These are phyloP conservation scores for Cerastis rubricosa DNA, from an alignment of 2,888 invertebrate species.

Conservation along the genomic window DNA sequence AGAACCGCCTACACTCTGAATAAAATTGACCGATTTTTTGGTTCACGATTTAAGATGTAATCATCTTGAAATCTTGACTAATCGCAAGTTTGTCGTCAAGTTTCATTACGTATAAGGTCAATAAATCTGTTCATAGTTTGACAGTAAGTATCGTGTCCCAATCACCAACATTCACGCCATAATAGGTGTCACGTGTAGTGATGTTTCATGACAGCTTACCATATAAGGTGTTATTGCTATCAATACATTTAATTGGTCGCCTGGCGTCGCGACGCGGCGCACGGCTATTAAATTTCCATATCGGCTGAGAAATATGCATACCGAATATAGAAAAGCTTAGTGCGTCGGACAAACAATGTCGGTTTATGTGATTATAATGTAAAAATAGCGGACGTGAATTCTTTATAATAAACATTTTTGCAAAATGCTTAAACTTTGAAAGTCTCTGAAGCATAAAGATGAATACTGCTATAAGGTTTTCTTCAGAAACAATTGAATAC, in stretches of 20 bases:
- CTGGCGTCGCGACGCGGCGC: constrained; percentile 66
- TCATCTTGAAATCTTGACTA: constrained; percentile 34
- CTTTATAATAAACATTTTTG: constrained; percentile 2
- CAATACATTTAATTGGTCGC: constrained; percentile 80
- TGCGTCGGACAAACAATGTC: constrained; percentile 55
- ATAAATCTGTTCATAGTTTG: constrained; percentile 60
- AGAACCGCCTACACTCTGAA: constrained; percentile 49
- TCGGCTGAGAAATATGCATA: constrained; percentile 69
- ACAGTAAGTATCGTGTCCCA: constrained; percentile 50
- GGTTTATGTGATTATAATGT: constrained; percentile 50
- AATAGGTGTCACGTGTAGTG: constrained; percentile 72
- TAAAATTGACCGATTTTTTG: constrained; percentile 54
- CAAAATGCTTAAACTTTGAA: background rate
- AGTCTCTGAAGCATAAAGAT: background rate
- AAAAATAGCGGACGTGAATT: constrained; percentile 29
- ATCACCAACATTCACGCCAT: constrained; percentile 68
- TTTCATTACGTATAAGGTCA: constrained; percentile 37
- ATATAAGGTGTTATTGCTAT: constrained; percentile 78
- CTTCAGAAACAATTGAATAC: background rate
- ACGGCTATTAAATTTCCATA: constrained; percentile 77
- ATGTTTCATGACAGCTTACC: constrained; percentile 72
- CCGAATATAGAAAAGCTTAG: constrained; percentile 68
- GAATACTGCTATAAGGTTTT: background rate
- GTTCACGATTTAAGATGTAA: constrained; percentile 26
- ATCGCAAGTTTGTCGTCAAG: constrained; percentile 29